phyloP scores from a whole-genome alignment of 2,888 invertebrate genomes.

The Drosophila subquinaria region DNA sequence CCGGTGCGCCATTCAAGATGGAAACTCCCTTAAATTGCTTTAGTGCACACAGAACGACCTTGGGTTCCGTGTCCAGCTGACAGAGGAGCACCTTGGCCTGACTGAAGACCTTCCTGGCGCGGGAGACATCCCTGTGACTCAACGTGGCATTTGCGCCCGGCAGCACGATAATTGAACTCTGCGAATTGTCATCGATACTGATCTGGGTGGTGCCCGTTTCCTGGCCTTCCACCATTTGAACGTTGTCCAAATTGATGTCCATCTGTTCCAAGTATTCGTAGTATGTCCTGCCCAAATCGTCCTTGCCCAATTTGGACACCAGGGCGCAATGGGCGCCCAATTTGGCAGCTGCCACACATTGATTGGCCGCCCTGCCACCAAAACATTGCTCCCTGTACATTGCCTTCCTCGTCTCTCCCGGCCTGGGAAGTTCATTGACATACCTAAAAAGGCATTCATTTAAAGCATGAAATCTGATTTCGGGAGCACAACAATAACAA shows the following conservation, averaged over 20 bases:
- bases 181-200: constrained; percentile 93
- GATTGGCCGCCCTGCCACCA: constrained; percentile 99
- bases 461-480: neutral
- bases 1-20: constrained; percentile 97
- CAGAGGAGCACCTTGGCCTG: constrained; percentile 89
- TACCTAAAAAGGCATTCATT: constrained; percentile 88
- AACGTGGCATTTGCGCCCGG: constrained; percentile 93
- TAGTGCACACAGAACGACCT: constrained; percentile 89
- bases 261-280: constrained; percentile 89
- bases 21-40: constrained; percentile 89
- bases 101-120: constrained; percentile 87
- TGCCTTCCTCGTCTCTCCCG: constrained; percentile 95
- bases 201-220: constrained; percentile 96
- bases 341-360: constrained; percentile 95
- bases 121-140: constrained; percentile 88
- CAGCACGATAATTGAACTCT: constrained; percentile 96
- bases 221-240: constrained; percentile 67
- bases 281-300: constrained; percentile 93
- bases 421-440: constrained; percentile 91
- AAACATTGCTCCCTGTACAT: constrained; percentile 92
- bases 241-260: constrained; percentile 88
- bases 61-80: constrained; percentile 93
- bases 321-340: constrained; percentile 93
- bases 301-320: constrained; percentile 95
- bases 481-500: no score